phyloP scores from a whole-genome alignment of 2,797 vertebrate genomes.

The Fistularia tabacaria region DNA sequence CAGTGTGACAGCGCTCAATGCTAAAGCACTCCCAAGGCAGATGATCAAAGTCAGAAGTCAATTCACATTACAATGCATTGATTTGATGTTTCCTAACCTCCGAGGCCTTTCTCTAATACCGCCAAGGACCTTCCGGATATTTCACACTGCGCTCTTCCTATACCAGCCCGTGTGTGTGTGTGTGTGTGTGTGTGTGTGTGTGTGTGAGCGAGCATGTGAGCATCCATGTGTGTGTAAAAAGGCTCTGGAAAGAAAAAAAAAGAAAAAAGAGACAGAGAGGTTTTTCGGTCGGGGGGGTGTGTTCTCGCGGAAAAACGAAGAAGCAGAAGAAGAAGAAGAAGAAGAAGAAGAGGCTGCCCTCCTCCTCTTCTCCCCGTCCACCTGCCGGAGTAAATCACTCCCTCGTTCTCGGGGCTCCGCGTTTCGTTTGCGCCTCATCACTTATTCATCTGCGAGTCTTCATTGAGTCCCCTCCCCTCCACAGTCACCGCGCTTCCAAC shows the following conservation, averaged over 20 bases:
- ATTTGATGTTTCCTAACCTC: slow-evolving; percentile 81
- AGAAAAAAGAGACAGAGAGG: slow-evolving; percentile 15
- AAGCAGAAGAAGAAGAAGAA: too few species aligned
- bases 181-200: slow-evolving; percentile 1
- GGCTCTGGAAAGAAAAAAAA: slow-evolving; percentile 15
- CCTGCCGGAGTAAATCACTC: slow-evolving; percentile 66
- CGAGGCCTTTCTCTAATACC: slow-evolving; percentile 75
- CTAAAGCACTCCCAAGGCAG: slow-evolving; percentile 78
- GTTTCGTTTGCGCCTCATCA: slow-evolving; percentile 70
- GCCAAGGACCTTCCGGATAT: slow-evolving; percentile 74
- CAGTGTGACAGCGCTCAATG: slow-evolving; percentile 79
- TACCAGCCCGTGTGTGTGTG: slow-evolving; percentile 2
- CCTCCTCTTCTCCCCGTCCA: slow-evolving; percentile 38
- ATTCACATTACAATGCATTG: slow-evolving; percentile 81
- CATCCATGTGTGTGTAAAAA: slow-evolving; percentile 18
- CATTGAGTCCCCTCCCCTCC: slow-evolving; percentile 43
- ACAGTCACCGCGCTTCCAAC: slow-evolving; percentile 36
- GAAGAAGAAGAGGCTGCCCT: background rate
- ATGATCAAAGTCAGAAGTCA: slow-evolving; percentile 84
- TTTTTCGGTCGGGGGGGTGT: background rate
- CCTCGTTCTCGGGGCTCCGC: slow-evolving; percentile 59
- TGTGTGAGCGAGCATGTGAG: slow-evolving; percentile 9
- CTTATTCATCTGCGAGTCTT: slow-evolving; percentile 67
- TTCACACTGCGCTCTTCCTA: slow-evolving; percentile 56
- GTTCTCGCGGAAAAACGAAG: too few species aligned